phyloP scores from a whole-genome alignment of 2,113 vertebrate species.

The Hyaena hyaena region DNA sequence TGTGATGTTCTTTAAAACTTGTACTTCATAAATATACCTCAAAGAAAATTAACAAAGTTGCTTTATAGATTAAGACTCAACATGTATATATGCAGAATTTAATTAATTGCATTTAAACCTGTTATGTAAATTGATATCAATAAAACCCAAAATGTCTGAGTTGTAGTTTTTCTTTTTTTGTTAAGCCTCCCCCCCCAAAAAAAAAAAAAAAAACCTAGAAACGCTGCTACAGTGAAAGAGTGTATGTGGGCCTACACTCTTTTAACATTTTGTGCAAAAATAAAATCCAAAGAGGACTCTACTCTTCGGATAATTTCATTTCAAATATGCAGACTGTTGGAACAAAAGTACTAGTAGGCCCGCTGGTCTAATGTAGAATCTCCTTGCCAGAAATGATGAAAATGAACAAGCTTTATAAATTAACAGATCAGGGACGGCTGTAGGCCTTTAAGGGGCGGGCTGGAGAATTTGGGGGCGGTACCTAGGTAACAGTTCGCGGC shows the following conservation, averaged over 20 bases:
- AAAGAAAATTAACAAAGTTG: slow-evolving; percentile 61
- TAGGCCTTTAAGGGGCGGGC: slow-evolving; percentile 28
- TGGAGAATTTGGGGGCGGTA: not conserved
- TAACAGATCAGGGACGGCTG: not conserved
- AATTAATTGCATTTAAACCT: slow-evolving; percentile 46
- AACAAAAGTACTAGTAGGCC: slow-evolving; percentile 8
- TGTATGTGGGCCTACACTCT: not conserved
- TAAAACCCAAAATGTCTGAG: slow-evolving; percentile 59
- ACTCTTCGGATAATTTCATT: not conserved
- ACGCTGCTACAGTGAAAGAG: not conserved
- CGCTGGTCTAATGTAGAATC: not conserved
- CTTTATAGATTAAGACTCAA: slow-evolving; percentile 58
- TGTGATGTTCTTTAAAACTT: slow-evolving; percentile 57
- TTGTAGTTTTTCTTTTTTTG: slow-evolving; percentile 25
- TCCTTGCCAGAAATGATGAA: not conserved
- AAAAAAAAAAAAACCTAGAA: not conserved
- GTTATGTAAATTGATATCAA: slow-evolving; percentile 27
- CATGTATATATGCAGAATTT: slow-evolving; percentile 14
- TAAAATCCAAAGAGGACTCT: not conserved
- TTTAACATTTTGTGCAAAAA: not conserved
- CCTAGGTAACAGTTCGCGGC: not conserved
- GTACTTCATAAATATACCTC: slow-evolving; percentile 67
- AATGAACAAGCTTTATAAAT: not conserved
- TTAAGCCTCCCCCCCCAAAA: not conserved
- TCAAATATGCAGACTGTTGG: not conserved